Evolutionary conservation across 2,888 invertebrate genomes (phyloP).

Genomic region (Phania funesta): DNA sequence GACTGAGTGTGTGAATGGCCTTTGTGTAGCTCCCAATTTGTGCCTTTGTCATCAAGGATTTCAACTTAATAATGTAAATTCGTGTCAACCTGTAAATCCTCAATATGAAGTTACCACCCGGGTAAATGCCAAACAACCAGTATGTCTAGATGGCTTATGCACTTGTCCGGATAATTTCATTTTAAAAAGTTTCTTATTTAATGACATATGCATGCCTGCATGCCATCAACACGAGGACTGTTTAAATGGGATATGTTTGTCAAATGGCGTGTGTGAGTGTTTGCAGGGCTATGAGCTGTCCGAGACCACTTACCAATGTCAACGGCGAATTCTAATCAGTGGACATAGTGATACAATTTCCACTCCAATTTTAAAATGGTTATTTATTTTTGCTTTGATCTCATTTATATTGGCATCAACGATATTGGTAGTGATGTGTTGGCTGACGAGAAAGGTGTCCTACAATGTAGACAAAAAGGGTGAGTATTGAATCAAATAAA

Average conservation of each 20-base stretch:
- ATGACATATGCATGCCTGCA: slow-evolving; percentile 2
- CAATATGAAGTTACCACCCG: background rate
- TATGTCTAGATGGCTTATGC: slow-evolving; percentile 27
- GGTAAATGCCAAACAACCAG: background rate
- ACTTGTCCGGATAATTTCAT: slow-evolving; percentile 1
- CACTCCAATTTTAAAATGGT: slow-evolving; percentile 46
- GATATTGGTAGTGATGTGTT: slow-evolving; percentile 64
- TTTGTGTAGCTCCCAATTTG: slow-evolving; percentile 54
- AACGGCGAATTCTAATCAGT: background rate
- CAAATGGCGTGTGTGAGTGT: slow-evolving; percentile 48
- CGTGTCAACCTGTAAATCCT: background rate
- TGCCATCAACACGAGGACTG: slow-evolving; percentile 35
- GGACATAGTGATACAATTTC: background rate
- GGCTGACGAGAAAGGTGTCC: slow-evolving; percentile 52
- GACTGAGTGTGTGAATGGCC: slow-evolving; percentile 42
- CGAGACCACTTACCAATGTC: slow-evolving; percentile 16
- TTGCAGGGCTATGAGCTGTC: slow-evolving; percentile 54
- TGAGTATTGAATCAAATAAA: slow-evolving; percentile 14
- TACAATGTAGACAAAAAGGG: slow-evolving; percentile 69
- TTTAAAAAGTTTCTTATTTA: background rate
- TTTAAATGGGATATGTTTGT: slow-evolving; percentile 15
- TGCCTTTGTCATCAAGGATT: slow-evolving; percentile 54
- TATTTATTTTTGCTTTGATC: slow-evolving; percentile 64
- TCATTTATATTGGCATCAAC: slow-evolving; percentile 59
- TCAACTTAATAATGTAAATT: background rate